A percentile compares a stretch with the other conserved stretches of the same genome.
These are phyloP conservation scores for Opisthograptis luteolata DNA, from an alignment of 2,888 invertebrate species.

Conservation along the genomic window DNA sequence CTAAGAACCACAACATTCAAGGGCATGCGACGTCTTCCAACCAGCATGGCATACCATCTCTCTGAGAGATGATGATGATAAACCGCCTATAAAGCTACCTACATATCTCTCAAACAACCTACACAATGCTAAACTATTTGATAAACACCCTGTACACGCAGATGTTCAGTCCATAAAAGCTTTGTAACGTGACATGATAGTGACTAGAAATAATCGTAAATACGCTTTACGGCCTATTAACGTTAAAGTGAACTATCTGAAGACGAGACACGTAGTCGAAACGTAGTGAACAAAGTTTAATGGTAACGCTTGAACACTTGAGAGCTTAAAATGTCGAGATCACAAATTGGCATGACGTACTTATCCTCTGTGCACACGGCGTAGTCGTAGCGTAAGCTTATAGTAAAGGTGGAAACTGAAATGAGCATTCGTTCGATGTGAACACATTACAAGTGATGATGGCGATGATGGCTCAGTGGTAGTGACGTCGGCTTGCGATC, in stretches of 20 bases:
- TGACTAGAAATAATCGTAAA: constrained; percentile 24
- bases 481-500: too few relatives aligned
- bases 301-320: background rate
- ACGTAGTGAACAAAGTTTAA: constrained; percentile 5
- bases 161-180: constrained; percentile 19
- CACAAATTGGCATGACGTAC: background rate
- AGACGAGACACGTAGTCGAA: constrained; percentile 14
- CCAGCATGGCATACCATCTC: too few relatives aligned
- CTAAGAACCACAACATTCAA: too few relatives aligned
- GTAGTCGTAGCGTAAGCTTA: too few relatives aligned
- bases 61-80: too few relatives aligned
- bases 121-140: constrained; percentile 4
- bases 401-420: too few relatives aligned
- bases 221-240: constrained; percentile 14
- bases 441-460: too few relatives aligned
- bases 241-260: constrained; percentile 12
- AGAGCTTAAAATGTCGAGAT: background rate
- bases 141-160: constrained; percentile 12
- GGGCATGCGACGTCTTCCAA: too few relatives aligned
- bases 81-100: too few relatives aligned
- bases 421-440: too few relatives aligned
- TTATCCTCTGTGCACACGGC: too few relatives aligned
- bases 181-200: constrained; percentile 20
- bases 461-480: too few relatives aligned
- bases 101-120: background rate